Conservation (phyloP, 64 coral and sea anemone species). For the Stichodactyla mertensii region DNA sequence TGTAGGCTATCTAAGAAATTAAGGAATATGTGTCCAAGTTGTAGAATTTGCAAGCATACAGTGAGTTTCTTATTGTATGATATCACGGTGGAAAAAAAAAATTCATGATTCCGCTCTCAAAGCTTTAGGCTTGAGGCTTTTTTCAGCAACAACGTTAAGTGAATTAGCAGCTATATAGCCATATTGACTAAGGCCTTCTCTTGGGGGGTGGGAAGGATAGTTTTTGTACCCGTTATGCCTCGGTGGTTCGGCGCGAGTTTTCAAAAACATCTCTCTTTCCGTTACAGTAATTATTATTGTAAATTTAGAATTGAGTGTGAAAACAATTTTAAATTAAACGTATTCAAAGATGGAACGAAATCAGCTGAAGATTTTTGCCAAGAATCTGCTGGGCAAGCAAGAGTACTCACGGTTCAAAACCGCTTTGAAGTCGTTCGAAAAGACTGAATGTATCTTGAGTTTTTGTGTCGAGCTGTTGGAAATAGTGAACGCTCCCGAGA, state of each 20-base stretch:
- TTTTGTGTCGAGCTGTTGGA: constrained; percentile 48
- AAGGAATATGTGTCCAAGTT: no score
- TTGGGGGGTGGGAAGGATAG: no score
- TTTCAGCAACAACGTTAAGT: no score
- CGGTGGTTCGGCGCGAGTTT: background rate
- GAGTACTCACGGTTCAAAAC: constrained; percentile 43
- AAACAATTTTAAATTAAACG: background rate
- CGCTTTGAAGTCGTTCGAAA: constrained; percentile 50
- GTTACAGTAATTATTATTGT: background rate
- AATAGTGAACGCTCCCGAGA: constrained; percentile 34
- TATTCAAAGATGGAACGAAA: background rate
- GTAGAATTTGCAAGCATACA: no score
- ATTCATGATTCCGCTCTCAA: no score
- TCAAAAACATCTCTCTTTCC: background rate
- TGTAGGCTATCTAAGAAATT: no score
- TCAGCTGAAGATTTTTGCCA: constrained; percentile 9
- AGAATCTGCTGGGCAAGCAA: constrained; percentile 10
- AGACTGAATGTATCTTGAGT: constrained; percentile 26
- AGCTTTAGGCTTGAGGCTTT: no score
- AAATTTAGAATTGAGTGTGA: background rate
- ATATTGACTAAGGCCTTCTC: no score
- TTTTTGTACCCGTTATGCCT: background rate
- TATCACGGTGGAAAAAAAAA: no score
- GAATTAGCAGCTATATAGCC: no score
- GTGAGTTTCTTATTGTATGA: no score